Evolutionary conservation across 2,888 invertebrate species (phyloP).

Genomic region (Drosophila recens): DNA sequence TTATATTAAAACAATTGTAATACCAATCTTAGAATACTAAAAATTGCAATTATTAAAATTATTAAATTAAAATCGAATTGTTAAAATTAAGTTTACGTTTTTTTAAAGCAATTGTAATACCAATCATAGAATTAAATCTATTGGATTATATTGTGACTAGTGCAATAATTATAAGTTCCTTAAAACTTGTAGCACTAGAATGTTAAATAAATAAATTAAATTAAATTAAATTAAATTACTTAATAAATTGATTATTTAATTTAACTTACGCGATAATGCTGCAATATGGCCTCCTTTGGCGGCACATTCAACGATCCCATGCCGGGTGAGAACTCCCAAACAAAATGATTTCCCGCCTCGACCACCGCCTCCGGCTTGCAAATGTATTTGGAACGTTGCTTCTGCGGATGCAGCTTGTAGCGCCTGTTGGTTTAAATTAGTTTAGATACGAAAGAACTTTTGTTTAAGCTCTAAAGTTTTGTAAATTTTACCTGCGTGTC

Average conservation of each 20-base stretch:
- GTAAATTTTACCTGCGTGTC: slow-evolving; percentile 87
- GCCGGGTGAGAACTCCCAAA: slow-evolving; percentile 95
- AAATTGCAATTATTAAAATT: too few species aligned
- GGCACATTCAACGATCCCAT: slow-evolving; percentile 93
- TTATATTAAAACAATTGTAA: too few species aligned
- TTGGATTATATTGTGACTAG: too few species aligned
- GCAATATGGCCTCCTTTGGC: slow-evolving; percentile 92
- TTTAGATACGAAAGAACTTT: not conserved
- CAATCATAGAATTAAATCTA: too few species aligned
- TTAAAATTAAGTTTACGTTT: too few species aligned
- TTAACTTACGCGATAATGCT: slow-evolving; percentile 89
- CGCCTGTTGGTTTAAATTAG: slow-evolving; percentile 84
- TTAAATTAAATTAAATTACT: too few species aligned
- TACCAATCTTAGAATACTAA: too few species aligned
- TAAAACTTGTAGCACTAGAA: too few species aligned
- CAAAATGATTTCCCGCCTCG: slow-evolving; percentile 96
- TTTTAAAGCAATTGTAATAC: too few species aligned
- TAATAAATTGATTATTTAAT: not conserved
- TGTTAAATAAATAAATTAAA: too few species aligned
- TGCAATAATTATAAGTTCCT: too few species aligned
- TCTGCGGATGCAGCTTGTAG: slow-evolving; percentile 94
- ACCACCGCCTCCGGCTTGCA: slow-evolving; percentile 93
- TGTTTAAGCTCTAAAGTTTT: not conserved
- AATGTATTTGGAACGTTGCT: slow-evolving; percentile 96
- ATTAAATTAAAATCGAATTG: too few species aligned